Base-by-base conservation (phyloP, 2,113 vertebrate genomes). In the Lasiurus cinereus region DNA sequence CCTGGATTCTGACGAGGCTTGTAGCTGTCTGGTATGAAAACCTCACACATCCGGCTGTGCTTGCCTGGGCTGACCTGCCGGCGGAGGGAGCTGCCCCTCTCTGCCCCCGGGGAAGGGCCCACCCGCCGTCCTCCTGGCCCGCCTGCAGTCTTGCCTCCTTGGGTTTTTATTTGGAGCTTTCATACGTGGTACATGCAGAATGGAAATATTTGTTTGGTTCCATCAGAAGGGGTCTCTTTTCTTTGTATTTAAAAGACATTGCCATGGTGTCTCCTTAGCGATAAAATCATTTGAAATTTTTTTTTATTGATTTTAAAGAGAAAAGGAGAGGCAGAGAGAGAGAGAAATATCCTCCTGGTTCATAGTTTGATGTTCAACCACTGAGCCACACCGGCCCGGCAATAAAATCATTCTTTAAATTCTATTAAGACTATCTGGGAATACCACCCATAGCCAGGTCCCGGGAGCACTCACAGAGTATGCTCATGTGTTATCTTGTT, bases 1-100 rank as follows among this genome's bases (percentile, higher is more conserved):
- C 89, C 90, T 27, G 70, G 89, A 83, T 79, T 85, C 48, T 82
- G 74, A 88, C 66, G 56, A 82, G 77, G 77, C 77, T 96, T 74
- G 72, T 9, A 21, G 50, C 62, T 36, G 50, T 18, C 0, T 0
- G 82, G 31, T 77, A 33, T 10, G 27, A 62, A 88, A 88, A 77
- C 69, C 79, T 67, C 76, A 52, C 62, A 46, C n/a, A 46, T 67
- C 3, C 46, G 72, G 33, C 22, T 66, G 67, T 88, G 83, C 0
- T 24, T n/a, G 59, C 46, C 48, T 1, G 22, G 15, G 13, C 21
- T 52, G 69, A 46, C n/a, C 93, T 89, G 69, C 29, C 0, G 11
- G 82, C 46, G 50, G 43, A 31, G 48, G 7, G 43, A 24, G 1
- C 6, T 18, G 21, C 54, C 21, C 54, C 54, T 8, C 54, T 59